Evolutionary conservation across 2,888 invertebrate species (phyloP).

Genomic region (Galerucella pusilla): DNA sequence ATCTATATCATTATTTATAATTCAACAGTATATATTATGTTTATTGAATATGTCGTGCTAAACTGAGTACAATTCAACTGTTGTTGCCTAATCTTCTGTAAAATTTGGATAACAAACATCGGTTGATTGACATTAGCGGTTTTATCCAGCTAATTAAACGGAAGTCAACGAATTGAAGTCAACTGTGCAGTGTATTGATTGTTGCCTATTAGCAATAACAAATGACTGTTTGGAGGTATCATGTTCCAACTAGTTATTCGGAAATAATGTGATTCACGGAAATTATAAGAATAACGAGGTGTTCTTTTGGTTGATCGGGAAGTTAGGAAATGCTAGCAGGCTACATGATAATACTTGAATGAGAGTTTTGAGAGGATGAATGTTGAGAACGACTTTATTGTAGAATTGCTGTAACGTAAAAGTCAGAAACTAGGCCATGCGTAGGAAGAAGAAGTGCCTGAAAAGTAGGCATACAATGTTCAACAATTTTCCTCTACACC

Average conservation of each 20-base stretch:
- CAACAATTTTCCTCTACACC: no score
- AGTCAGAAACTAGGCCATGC: no score
- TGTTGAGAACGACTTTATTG: no score
- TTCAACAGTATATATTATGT: no score
- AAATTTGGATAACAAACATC: background rate
- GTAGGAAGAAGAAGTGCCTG: no score
- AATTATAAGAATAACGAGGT: background rate
- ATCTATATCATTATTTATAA: no score
- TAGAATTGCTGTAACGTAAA: no score
- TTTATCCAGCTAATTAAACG: constrained; percentile 1
- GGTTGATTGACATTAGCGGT: background rate
- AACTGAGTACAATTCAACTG: background rate
- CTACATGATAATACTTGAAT: no score
- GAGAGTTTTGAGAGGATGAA: no score
- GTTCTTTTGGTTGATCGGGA: background rate
- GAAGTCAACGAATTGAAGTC: background rate
- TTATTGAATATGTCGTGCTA: no score
- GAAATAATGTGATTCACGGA: background rate
- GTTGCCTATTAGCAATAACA: background rate
- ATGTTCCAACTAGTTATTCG: background rate
- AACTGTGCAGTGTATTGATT: background rate
- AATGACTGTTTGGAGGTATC: background rate
- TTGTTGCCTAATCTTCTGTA: background rate
- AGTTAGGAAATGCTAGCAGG: no score
- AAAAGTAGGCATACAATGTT: no score